phyloP scores from a whole-genome alignment of 2,888 invertebrate species.

The Mimas tiliae region DNA sequence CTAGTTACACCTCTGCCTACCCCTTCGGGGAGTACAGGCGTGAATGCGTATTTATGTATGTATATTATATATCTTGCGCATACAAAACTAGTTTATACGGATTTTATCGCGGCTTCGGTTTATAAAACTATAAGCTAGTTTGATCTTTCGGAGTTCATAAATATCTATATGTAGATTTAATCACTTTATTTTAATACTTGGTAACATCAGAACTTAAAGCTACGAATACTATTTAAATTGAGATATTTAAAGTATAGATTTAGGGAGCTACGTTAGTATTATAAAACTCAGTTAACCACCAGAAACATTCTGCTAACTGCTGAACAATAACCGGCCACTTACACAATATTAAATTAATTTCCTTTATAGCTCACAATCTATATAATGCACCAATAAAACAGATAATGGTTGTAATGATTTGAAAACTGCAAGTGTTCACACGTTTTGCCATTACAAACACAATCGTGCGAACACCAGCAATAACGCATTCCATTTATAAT shows the following conservation, averaged over 20 bases:
- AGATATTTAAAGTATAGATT: no score
- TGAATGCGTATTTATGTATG: no score
- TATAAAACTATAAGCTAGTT: no score
- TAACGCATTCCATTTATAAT: constrained; percentile 10
- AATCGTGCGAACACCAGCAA: constrained; percentile 22
- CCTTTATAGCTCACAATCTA: constrained; percentile 8
- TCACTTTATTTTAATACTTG: no score
- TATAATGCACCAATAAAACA: constrained; percentile 2
- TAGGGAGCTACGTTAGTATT: no score
- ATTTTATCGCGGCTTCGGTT: no score
- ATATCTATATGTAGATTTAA: no score
- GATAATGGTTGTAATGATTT: constrained; percentile 5
- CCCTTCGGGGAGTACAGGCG: no score
- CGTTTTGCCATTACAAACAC: constrained; percentile 4
- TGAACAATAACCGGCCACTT: neutral
- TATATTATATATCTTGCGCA: no score
- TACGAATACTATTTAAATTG: neutral
- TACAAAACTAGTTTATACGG: no score
- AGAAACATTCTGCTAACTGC: neutral
- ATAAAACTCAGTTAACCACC: neutral
- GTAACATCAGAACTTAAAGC: neutral
- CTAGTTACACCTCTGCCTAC: no score
- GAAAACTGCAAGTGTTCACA: constrained; percentile 8
- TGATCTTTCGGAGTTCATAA: no score
- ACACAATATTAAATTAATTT: neutral